Evolutionary conservation across 2,888 invertebrate species (phyloP).

Genomic region (Stenichneumon culpator): DNA sequence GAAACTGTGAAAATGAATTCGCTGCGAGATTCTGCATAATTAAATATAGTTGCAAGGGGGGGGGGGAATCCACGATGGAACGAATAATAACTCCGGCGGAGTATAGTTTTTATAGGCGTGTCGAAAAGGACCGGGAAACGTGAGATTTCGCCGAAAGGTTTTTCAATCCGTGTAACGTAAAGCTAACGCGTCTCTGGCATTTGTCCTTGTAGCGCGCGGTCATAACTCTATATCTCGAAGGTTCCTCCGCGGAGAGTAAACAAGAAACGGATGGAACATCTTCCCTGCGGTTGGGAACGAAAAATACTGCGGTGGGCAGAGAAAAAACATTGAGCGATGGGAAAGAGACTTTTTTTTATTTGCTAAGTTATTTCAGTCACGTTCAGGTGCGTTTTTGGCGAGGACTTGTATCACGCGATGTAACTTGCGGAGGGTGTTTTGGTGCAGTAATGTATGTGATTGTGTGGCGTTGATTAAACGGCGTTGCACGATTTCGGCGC

Average conservation of each 20-base stretch:
- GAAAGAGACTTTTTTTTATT: background rate
- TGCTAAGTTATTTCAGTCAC: constrained; percentile 17
- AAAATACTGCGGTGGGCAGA: constrained; percentile 1
- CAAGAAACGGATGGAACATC: constrained; percentile 38
- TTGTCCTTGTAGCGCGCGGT: constrained; percentile 4
- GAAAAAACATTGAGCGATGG: constrained; percentile 27
- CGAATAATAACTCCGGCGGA: constrained; percentile 17
- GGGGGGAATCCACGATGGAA: constrained; percentile 22
- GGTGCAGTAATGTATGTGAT: constrained; percentile 32
- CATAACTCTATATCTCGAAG: constrained; percentile 49
- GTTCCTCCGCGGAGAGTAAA: constrained; percentile 24
- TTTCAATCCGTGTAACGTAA: background rate
- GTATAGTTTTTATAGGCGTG: background rate
- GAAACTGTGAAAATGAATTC: constrained; percentile 69
- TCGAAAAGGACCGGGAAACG: background rate
- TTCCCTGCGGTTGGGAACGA: constrained; percentile 28
- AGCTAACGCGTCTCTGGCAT: constrained; percentile 8
- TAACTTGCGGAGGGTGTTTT: constrained; percentile 25
- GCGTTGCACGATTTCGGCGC: constrained; percentile 64
- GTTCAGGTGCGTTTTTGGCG: background rate
- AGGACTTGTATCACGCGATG: constrained; percentile 11
- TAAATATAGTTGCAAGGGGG: constrained; percentile 65
- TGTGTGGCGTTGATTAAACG: constrained; percentile 61
- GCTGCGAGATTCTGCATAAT: constrained; percentile 71
- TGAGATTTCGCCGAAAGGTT: constrained; percentile 22